phyloP scores from a whole-genome alignment of 2,797 vertebrate species.

The Urophycis tenuis region DNA sequence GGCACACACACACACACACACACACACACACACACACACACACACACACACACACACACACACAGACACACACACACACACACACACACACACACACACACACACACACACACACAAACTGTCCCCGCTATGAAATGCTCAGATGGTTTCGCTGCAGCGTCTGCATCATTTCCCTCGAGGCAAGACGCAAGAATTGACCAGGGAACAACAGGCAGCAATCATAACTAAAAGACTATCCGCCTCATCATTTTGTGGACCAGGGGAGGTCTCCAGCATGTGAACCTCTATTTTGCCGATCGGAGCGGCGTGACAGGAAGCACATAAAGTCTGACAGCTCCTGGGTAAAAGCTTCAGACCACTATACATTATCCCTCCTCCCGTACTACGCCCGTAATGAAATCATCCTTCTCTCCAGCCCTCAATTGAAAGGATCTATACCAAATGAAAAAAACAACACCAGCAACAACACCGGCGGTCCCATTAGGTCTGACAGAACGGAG shows the following conservation, averaged over 20 bases:
- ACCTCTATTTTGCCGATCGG: constrained; percentile 56
- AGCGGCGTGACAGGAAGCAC: constrained; percentile 54
- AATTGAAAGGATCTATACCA: not conserved
- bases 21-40: not conserved
- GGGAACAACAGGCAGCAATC: constrained; percentile 52
- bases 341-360: constrained; percentile 40
- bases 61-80: not conserved
- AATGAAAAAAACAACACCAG: constrained; percentile 21
- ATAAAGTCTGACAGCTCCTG: constrained; percentile 57
- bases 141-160: not conserved
- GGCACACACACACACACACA: not conserved
- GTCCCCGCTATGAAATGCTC: not conserved
- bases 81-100: not conserved
- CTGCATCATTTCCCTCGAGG: constrained; percentile 31
- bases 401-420: constrained; percentile 21
- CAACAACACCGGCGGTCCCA: constrained; percentile 19
- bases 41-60: constrained; percentile 4
- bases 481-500: constrained; percentile 24
- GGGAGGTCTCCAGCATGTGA: constrained; percentile 60
- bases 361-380: constrained; percentile 40
- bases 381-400: constrained; percentile 30
- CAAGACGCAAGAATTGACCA: constrained; percentile 57
- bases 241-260: constrained; percentile 62
- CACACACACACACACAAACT: not conserved
- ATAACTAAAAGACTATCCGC: constrained; percentile 57